phyloP scores from a whole-genome alignment of 1,140 invertebrate genomes.

The Temnothorax longispinosus region DNA sequence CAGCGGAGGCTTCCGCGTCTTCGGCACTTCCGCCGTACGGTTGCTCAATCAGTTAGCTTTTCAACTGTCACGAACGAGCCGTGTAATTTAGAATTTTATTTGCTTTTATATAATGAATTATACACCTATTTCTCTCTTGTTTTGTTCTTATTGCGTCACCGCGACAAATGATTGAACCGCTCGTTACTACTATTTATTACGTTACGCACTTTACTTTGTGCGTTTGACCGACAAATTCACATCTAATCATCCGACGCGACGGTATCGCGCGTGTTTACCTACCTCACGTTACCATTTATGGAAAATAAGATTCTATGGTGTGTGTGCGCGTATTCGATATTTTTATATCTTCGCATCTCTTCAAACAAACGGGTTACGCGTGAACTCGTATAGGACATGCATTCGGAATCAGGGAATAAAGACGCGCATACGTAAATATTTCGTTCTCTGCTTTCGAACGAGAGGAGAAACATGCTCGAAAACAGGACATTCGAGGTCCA shows the following conservation, averaged over 20 bases:
- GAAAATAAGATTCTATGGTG: not conserved
- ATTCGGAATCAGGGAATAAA: not conserved
- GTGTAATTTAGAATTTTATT: constrained; percentile 25
- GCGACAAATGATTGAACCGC: not conserved
- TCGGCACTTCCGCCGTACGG: not conserved
- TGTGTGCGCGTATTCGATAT: too few relatives aligned
- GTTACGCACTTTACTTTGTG: not conserved
- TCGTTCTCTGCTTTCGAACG: constrained; percentile 3
- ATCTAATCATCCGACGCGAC: not conserved
- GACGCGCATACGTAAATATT: not conserved
- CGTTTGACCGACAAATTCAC: not conserved
- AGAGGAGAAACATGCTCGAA: not conserved
- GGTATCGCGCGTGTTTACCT: too few relatives aligned
- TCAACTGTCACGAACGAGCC: not conserved
- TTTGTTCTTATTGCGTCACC: constrained; percentile 1
- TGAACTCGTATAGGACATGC: not conserved
- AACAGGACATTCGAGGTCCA: not conserved
- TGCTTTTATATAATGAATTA: not conserved
- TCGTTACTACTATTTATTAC: not conserved
- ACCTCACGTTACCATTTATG: too few relatives aligned
- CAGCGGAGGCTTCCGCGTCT: not conserved
- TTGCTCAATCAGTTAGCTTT: not conserved
- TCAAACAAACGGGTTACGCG: not conserved
- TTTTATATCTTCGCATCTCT: too few relatives aligned
- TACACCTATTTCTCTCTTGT: not conserved